Evolutionary conservation across 2,888 invertebrate genomes (phyloP).

Genomic region (Carcina quercana): DNA sequence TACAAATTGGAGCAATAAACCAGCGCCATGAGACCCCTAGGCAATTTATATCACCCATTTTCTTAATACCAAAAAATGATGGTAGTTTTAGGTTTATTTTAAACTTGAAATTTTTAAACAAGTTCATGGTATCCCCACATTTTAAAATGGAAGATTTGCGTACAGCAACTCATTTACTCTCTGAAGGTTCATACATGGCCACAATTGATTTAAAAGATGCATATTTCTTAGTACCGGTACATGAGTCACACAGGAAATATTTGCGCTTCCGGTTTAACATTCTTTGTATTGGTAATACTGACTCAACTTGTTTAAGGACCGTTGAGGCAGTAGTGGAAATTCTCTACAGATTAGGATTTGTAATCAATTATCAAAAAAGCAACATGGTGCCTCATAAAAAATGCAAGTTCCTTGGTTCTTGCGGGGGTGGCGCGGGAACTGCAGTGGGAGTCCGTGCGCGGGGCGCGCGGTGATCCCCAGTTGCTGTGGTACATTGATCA

Average conservation of each 20-base stretch:
- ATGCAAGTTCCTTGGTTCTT: conserved; percentile 1
- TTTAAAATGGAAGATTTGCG: conserved; percentile 5
- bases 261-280: neutral
- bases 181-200: neutral
- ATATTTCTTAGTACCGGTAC: neutral
- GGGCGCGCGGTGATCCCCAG: too few relatives aligned
- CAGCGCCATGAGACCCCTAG: neutral
- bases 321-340: neutral
- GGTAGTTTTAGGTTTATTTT: conserved; percentile 5
- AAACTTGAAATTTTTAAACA: conserved; percentile 3
- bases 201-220: conserved; percentile 4
- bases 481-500: too few relatives aligned
- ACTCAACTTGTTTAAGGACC: neutral
- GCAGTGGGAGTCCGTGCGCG: too few relatives aligned
- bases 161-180: conserved; percentile 2
- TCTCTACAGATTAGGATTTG: conserved; percentile 1
- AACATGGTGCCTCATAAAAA: neutral
- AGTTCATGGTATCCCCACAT: neutral
- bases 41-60: conserved; percentile 1
- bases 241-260: neutral
- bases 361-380: conserved; percentile 2
- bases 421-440: too few relatives aligned
- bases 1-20: neutral
- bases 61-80: conserved; percentile 1
- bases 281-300: neutral